These are phyloP conservation scores for Armadillidium nasatum DNA, from an alignment of 1,140 invertebrate genomes.

Conservation along the genomic window DNA sequence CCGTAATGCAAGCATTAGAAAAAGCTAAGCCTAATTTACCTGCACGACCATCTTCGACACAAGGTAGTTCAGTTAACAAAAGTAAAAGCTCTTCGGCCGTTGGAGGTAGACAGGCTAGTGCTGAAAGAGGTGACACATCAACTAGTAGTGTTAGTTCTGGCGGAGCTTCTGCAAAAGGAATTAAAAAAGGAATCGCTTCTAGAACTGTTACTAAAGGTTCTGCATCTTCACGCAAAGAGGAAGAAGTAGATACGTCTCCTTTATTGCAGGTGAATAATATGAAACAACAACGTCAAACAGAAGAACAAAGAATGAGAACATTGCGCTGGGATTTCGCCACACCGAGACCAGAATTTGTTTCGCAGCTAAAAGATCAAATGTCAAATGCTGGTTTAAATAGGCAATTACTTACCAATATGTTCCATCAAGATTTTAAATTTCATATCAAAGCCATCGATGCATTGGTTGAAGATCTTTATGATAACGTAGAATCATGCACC, in stretches of 20 bases:
- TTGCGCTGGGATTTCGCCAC: slow-evolving; percentile 95
- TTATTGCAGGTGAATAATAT: slow-evolving; percentile 75
- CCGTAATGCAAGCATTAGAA: slow-evolving; percentile 72
- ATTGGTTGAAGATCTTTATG: slow-evolving; percentile 63
- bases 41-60: slow-evolving; percentile 54
- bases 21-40: slow-evolving; percentile 80
- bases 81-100: slow-evolving; percentile 1
- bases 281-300: slow-evolving; percentile 84
- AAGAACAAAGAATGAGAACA: slow-evolving; percentile 84
- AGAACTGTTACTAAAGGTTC: neutral
- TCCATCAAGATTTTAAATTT: slow-evolving; percentile 91
- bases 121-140: slow-evolving; percentile 30
- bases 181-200: neutral
- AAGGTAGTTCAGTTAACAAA: neutral
- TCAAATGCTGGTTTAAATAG: slow-evolving; percentile 77
- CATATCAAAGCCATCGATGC: slow-evolving; percentile 93
- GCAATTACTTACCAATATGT: slow-evolving; percentile 81
- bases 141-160: slow-evolving; percentile 29
- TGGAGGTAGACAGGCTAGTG: slow-evolving; percentile 8
- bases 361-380: slow-evolving; percentile 88
- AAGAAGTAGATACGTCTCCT: slow-evolving; percentile 76
- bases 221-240: slow-evolving; percentile 55
- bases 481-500: slow-evolving; percentile 70
- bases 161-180: slow-evolving; percentile 22
- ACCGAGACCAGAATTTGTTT: slow-evolving; percentile 87